Base-by-base conservation (phyloP, 2,888 invertebrate genomes). In the Ichneumoninae sp. region DNA sequence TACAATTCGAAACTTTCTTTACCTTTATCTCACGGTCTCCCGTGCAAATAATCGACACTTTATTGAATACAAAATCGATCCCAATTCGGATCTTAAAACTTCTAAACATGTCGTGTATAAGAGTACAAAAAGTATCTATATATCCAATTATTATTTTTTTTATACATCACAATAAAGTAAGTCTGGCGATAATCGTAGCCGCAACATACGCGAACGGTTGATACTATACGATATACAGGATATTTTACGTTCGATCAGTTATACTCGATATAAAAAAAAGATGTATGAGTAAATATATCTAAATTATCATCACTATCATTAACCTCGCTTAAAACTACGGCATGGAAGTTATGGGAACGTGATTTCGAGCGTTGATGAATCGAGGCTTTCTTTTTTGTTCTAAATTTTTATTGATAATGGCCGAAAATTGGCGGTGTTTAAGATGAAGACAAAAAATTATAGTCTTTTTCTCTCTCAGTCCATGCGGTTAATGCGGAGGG, bases 401-500 rank as follows among this genome's bases (percentile, higher is more conserved):
- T 47, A 47, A 47, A 47, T 47, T 30, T 62, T 30, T n/a, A 62
- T 60, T n/a, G 54, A 71, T 36, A 47, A 69, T 47, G 50, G 60
- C 60, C 60, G 60, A 60, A 60, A 60, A 30, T 26, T 16, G 26
- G 16, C 60, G 26, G 60, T 30, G 60, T 60, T 60, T 30, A 30
- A 30, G 72, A 82, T 78, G 70, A 80, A 69, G 40, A 71, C 71
- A 54, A 70, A 71, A 70, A 79, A 82, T 68, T 22, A 79, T 84
- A 87, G 87, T 87, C 87, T 86, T 77, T 83, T 85, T 80, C 84
- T 86, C 86, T 87, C 85, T 86, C 86, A 86, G 86, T 86, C 86
- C 60, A 82, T 75, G 69, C 83, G 62, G 19, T 68, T 79, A 47
- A 66, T 47, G 65, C 30, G 75, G 50, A 36, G 66, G 40, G 40